Conservation (phyloP, 2,113 vertebrate genomes). For the Corvus hawaiiensis region DNA sequence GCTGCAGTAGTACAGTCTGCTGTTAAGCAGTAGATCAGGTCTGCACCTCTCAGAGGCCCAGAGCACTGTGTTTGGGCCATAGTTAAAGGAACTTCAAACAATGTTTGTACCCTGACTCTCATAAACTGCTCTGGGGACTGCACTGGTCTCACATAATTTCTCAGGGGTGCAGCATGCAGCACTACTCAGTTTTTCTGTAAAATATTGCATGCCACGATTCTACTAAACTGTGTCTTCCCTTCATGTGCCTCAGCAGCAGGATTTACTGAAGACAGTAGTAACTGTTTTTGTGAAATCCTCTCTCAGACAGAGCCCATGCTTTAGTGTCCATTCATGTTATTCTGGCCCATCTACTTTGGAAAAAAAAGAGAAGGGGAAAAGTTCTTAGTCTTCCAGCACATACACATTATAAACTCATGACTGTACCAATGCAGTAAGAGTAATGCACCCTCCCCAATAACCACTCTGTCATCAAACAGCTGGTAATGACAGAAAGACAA, state of each 20-base stretch:
- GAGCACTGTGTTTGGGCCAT: background rate
- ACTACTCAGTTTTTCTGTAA: background rate
- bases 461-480: background rate
- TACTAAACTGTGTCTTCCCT: background rate
- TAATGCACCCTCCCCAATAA: background rate
- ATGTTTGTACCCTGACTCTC: background rate
- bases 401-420: background rate
- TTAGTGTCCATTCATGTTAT: background rate
- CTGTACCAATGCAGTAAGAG: background rate
- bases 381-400: background rate
- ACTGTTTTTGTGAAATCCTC: background rate
- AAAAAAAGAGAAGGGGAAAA: background rate
- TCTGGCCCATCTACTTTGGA: background rate
- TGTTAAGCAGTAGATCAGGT: background rate
- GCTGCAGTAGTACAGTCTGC: background rate
- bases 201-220: background rate
- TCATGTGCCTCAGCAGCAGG: background rate
- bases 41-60: background rate
- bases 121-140: background rate
- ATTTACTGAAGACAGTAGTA: background rate
- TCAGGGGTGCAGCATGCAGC: background rate
- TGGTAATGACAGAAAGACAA: slow-evolving; percentile 1
- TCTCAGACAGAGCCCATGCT: background rate
- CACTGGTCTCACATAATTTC: background rate
- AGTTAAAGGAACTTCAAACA: background rate